Percentiles rank a stretch among this genome's conserved stretches.
Evolutionary conservation across 2,113 vertebrate species (phyloP).

Genomic region (Alligator mississippiensis): DNA sequence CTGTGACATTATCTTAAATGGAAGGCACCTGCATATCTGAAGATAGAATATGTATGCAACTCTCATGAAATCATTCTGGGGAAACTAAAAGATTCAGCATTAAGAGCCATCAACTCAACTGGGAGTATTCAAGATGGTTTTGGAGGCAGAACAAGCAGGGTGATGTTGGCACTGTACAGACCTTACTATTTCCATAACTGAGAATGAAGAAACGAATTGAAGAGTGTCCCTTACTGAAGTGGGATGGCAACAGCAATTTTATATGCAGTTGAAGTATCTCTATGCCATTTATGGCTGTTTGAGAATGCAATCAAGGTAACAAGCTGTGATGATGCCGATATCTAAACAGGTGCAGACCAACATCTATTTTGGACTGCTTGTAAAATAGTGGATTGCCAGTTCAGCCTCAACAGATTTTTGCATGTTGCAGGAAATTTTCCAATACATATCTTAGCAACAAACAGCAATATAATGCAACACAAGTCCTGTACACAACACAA

Average conservation of each 20-base stretch:
- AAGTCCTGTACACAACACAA: background rate
- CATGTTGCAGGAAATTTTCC: no score
- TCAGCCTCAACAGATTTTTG: background rate
- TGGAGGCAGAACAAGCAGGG: background rate
- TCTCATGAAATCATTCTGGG: background rate
- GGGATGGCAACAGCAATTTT: background rate
- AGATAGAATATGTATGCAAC: background rate
- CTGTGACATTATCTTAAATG: background rate
- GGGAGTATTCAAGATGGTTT: background rate
- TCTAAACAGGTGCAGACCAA: background rate
- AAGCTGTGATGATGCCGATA: background rate
- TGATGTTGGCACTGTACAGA: background rate
- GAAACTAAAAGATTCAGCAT: background rate
- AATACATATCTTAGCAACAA: background rate
- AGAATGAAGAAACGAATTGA: background rate
- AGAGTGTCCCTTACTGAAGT: background rate
- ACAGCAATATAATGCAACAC: background rate
- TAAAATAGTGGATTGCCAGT: background rate
- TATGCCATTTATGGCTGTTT: rapidly evolving
- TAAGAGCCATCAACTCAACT: background rate
- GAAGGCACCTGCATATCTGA: background rate
- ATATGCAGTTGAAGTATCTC: background rate
- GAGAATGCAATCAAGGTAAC: background rate
- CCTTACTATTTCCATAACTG: background rate
- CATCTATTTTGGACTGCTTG: background rate